A percentile compares a stretch with the other conserved stretches of the same genome.
Evolutionary conservation across 2,113 vertebrate species (phyloP).

Genomic region (Plecotus auritus): DNA sequence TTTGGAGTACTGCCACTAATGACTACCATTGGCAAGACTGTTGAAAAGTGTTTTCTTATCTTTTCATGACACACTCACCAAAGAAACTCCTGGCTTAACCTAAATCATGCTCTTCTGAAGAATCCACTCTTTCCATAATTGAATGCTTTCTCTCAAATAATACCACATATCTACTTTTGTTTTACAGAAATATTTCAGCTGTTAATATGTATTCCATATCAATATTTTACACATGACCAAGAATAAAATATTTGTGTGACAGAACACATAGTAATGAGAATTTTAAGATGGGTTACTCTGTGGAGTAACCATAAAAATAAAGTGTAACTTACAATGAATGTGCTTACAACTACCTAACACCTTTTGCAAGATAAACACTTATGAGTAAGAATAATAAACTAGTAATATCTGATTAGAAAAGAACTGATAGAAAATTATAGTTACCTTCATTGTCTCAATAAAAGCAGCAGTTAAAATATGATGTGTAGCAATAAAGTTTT

Average conservation of each 20-base stretch:
- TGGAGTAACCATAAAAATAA: constrained; percentile 29
- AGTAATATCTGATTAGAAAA: constrained; percentile 1
- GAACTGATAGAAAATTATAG: not conserved
- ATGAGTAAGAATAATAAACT: constrained; percentile 2
- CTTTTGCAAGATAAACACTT: constrained; percentile 32
- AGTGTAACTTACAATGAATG: not conserved
- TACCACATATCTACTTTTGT: not conserved
- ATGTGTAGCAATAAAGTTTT: not conserved
- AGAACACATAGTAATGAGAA: not conserved
- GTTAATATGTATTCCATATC: constrained; percentile 6
- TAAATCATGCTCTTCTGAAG: not conserved
- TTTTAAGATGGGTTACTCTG: not conserved
- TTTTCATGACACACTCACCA: not conserved
- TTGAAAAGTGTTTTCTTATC: constrained; percentile 17
- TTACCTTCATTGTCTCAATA: not conserved
- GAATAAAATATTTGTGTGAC: not conserved
- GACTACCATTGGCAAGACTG: not conserved
- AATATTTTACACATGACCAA: constrained; percentile 29
- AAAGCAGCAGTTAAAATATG: constrained; percentile 6
- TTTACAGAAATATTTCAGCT: not conserved
- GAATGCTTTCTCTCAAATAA: constrained; percentile 38
- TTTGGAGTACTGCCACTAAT: not conserved
- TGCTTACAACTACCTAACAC: not conserved
- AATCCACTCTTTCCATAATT: not conserved
- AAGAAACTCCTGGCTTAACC: constrained; percentile 14